Percentiles rank a stretch among this genome's conserved stretches.
Evolutionary conservation across 1,140 invertebrate genomes (phyloP).

Genomic region (Propsilocerus akamusi): DNA sequence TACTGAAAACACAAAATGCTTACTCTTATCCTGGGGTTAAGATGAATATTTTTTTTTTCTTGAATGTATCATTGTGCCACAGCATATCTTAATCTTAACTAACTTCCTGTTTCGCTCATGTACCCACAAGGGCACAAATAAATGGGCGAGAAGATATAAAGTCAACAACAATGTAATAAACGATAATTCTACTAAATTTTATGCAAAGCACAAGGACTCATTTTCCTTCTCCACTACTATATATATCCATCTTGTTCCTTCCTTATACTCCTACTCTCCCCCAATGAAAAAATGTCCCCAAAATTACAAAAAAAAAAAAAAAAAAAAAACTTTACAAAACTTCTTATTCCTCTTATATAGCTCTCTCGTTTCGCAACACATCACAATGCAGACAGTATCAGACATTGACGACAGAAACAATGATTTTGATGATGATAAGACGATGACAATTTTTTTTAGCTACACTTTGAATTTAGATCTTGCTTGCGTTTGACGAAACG

Average conservation of each 20-base stretch:
- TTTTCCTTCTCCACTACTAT: background rate
- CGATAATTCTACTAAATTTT: background rate
- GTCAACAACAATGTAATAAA: slow-evolving; percentile 1
- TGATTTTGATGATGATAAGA: slow-evolving; percentile 3
- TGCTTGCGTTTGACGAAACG: too few species aligned
- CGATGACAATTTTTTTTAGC: background rate
- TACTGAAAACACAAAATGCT: too few species aligned
- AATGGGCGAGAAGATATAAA: slow-evolving; percentile 2
- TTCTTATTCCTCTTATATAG: slow-evolving; percentile 1
- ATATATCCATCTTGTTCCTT: background rate
- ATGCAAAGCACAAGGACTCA: background rate
- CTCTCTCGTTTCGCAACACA: slow-evolving; percentile 1
- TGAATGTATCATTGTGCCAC: too few species aligned
- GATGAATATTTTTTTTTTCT: too few species aligned
- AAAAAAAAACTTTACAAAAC: background rate
- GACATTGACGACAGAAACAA: slow-evolving; percentile 2
- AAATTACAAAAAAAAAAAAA: background rate
- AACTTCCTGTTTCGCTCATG: background rate
- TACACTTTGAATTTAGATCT: too few species aligned
- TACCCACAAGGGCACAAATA: background rate
- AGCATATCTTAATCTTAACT: slow-evolving; percentile 1
- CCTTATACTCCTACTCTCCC: background rate
- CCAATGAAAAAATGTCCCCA: too few species aligned
- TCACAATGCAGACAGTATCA: slow-evolving; percentile 1
- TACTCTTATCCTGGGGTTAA: too few species aligned